A percentile compares a stretch with the other conserved stretches of the same genome.
These are phyloP conservation scores for Sebastes variabilis DNA, from an alignment of 2,797 vertebrate genomes.

Conservation along the genomic window DNA sequence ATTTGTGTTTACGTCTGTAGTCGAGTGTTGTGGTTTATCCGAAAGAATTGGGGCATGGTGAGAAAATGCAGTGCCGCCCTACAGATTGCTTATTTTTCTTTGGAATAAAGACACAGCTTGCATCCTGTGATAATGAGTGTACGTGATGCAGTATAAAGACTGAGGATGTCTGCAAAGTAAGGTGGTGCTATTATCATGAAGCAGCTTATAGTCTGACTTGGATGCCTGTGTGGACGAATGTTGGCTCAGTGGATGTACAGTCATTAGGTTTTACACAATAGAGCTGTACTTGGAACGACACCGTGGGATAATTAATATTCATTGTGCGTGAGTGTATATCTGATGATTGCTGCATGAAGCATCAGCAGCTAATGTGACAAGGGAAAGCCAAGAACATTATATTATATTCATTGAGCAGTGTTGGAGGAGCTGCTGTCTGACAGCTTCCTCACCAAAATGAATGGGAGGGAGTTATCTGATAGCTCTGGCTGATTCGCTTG, in stretches of 20 bases:
- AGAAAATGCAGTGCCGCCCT: neutral
- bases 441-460: slow-evolving; percentile 7
- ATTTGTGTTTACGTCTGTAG: neutral
- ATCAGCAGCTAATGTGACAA: slow-evolving; percentile 2
- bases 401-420: neutral
- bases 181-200: neutral
- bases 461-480: slow-evolving; percentile 29
- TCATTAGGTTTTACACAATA: neutral
- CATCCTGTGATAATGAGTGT: slow-evolving; percentile 31
- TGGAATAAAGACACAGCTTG: slow-evolving; percentile 11
- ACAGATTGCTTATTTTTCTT: slow-evolving; percentile 21
- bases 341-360: neutral
- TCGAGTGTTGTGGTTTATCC: neutral
- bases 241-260: neutral
- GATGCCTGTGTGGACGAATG: neutral
- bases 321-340: neutral
- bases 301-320: neutral
- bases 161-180: neutral
- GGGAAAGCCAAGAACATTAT: neutral
- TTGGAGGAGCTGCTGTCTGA: slow-evolving; percentile 15
- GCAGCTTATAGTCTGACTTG: neutral
- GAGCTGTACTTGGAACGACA: neutral
- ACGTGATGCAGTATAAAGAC: neutral
- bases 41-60: neutral
- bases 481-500: slow-evolving; percentile 28